Evolutionary conservation across 2,113 vertebrate genomes (phyloP).

Genomic region (Nestor notabilis): DNA sequence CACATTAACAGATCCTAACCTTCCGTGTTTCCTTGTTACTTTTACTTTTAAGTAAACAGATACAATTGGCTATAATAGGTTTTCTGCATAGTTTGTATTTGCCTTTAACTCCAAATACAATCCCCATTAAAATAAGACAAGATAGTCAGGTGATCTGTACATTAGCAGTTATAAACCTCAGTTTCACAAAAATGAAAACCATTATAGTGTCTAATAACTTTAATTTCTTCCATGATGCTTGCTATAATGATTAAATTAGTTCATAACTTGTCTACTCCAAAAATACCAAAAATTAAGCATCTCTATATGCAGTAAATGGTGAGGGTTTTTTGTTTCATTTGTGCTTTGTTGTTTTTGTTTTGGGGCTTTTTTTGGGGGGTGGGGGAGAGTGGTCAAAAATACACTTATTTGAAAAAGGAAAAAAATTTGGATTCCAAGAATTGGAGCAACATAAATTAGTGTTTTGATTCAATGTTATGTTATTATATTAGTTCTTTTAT

Average conservation of each 20-base stretch:
- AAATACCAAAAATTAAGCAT: not conserved
- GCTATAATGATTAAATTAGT: not conserved
- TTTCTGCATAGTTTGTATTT: not conserved
- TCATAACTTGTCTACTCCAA: not conserved
- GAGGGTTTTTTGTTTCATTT: not conserved
- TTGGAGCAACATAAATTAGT: not conserved
- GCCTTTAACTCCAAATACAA: not conserved
- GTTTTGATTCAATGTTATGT: not conserved
- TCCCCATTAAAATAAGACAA: not conserved
- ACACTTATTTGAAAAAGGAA: not conserved
- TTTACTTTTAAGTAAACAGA: not conserved
- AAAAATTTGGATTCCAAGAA: not conserved
- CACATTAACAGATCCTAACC: not conserved
- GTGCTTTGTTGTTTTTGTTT: not conserved
- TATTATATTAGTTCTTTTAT: not conserved
- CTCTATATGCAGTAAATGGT: not conserved
- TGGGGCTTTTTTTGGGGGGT: not conserved
- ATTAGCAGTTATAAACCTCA: not conserved
- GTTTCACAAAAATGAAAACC: not conserved
- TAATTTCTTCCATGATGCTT: not conserved
- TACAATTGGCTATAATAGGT: not conserved
- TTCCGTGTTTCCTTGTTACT: not conserved
- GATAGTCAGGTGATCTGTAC: not conserved
- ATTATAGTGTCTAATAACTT: not conserved
- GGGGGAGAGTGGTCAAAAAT: not conserved